phyloP scores from a whole-genome alignment of 2,113 vertebrate genomes.

The Pantherophis guttatus region DNA sequence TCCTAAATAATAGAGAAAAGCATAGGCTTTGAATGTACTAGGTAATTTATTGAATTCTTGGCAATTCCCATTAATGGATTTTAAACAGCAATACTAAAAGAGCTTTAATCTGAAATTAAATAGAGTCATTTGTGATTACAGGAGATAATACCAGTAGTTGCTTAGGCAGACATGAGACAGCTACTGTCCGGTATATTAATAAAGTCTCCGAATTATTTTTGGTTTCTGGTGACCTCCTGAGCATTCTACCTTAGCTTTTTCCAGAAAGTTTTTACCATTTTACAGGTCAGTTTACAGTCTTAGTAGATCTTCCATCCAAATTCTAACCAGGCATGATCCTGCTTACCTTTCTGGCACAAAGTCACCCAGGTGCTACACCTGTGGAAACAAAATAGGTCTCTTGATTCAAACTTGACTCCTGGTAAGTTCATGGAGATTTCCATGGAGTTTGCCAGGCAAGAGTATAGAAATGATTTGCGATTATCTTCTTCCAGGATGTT shows the following conservation, averaged over 20 bases:
- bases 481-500: not conserved
- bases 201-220: not conserved
- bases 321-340: not conserved
- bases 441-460: not conserved
- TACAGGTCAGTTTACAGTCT: not conserved
- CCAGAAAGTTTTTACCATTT: not conserved
- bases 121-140: not conserved
- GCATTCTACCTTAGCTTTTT: not conserved
- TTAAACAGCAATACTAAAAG: not conserved
- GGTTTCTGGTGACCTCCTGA: not conserved
- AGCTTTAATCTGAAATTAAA: not conserved
- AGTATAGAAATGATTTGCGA: not conserved
- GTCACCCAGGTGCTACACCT: not conserved
- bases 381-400: not conserved
- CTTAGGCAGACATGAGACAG: not conserved
- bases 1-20: not conserved
- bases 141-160: not conserved
- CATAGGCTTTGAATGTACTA: not conserved
- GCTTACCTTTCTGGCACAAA: not conserved
- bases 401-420: not conserved
- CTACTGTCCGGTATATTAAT: not conserved
- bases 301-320: not conserved
- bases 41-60: not conserved
- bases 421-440: not conserved
- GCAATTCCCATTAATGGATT: not conserved